Evolutionary conservation across 2,888 invertebrate genomes (phyloP), one percentile per base, ranked within the genome.

Genomic region (Lumbricus terrestris): DNA sequence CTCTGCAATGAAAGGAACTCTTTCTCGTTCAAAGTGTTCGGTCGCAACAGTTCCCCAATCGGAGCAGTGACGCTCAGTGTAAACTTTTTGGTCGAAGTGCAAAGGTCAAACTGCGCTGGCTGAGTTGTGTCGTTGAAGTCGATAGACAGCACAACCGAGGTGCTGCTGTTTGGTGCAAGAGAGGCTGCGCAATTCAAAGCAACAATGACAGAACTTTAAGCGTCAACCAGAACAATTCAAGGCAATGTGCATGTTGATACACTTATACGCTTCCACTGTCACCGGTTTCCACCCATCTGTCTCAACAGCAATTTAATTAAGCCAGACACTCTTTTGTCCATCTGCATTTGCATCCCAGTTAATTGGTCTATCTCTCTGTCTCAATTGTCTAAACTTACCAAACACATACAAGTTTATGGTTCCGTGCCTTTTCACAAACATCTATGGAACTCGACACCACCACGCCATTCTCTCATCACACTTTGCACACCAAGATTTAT

Each of bases 121-220:
- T 98, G 98, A 90, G 97, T 98, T 34, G 98, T 97, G 95, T 98
- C 98, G 91, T 97, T 97, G 95, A 98, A 98, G 95, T 98, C 98
- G 11, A 98, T 96, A 33, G 98, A 98, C 92, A 98, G 94, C 0
- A 97, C 96, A 15, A 96, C 96, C 35, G 96, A 96, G 54, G 96
- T 95, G n/a, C 96, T 95, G 40, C 96, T 96, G 89, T 96, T 96
- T 0, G 97, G 96, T 16, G 96, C 96, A 40, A 98, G 95, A 11
- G 95, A 93, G 88, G 93, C 94, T 94, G 93, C 37, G 13, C 29
- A 82, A 6, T 47, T 34, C 33, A 54, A 54, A 54, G 18, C 23
- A 29, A 8, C 69, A 69, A n/a, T 69, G 69, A 69, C 29, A 47
- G 47, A 47, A 69, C 69, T n/a, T 54, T 0, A 69, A n/a, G n/a